Conservation (phyloP, 2,888 invertebrate species). For the Trichacis sp. region DNA sequence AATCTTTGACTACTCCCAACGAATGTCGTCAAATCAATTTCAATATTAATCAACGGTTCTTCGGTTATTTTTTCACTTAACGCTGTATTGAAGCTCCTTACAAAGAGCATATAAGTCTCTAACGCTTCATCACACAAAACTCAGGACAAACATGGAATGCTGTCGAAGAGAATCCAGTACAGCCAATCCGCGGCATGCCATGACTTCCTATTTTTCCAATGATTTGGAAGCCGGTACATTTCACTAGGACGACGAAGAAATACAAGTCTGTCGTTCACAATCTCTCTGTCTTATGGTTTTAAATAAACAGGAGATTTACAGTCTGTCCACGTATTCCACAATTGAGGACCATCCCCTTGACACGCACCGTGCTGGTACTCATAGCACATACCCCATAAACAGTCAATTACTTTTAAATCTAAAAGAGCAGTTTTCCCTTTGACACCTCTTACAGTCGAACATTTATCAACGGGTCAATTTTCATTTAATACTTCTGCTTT, state of each 20-base stretch:
- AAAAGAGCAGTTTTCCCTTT: slow-evolving; percentile 5
- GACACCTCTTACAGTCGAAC: slow-evolving; percentile 7
- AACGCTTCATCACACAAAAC: neutral
- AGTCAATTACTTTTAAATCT: slow-evolving; percentile 8
- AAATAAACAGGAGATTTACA: neutral
- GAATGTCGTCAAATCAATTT: slow-evolving; percentile 27
- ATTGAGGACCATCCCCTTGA: slow-evolving; percentile 7
- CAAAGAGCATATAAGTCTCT: slow-evolving; percentile 3
- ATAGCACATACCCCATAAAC: slow-evolving; percentile 20
- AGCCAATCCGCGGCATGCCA: slow-evolving; percentile 24
- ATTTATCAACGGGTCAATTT: neutral
- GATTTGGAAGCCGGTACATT: slow-evolving; percentile 6
- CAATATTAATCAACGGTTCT: slow-evolving; percentile 21
- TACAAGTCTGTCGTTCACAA: slow-evolving; percentile 9
- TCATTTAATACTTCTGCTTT: neutral
- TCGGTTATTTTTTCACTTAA: neutral
- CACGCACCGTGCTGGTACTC: slow-evolving; percentile 25
- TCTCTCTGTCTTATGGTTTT: neutral
- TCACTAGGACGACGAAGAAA: slow-evolving; percentile 3
- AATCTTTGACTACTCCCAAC: slow-evolving; percentile 25
- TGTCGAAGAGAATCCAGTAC: slow-evolving; percentile 12
- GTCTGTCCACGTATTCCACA: slow-evolving; percentile 15
- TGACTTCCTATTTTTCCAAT: neutral
- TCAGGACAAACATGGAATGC: neutral
- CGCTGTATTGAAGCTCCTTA: slow-evolving; percentile 2